phyloP scores from a whole-genome alignment of 2,888 invertebrate species.

The Allophyes oxyacanthae region DNA sequence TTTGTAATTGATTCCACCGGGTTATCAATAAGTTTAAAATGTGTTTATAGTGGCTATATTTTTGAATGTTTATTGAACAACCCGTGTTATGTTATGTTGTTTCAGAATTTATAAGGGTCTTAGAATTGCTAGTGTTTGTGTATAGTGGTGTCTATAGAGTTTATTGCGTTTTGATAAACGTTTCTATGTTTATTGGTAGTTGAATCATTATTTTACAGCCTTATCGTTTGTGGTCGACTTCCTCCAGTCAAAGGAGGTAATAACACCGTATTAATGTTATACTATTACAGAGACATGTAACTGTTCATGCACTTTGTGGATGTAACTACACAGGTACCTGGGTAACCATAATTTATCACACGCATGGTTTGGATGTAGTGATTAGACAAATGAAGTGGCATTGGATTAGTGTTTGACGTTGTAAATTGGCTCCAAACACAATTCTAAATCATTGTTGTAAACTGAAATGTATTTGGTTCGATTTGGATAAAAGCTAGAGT shows the following conservation, averaged over 20 bases:
- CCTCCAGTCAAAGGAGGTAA: slow-evolving; percentile 4
- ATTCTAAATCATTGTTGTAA: too few relatives aligned
- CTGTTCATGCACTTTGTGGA: slow-evolving; percentile 7
- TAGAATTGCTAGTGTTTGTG: slow-evolving; percentile 35
- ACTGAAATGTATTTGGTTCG: too few relatives aligned
- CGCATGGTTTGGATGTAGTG: neutral
- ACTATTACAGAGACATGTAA: slow-evolving; percentile 2
- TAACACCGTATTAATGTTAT: slow-evolving; percentile 14
- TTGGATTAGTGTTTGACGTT: too few relatives aligned
- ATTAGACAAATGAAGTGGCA: neutral
- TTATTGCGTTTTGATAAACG: slow-evolving; percentile 48
- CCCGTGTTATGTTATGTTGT: slow-evolving; percentile 33
- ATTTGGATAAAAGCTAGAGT: too few relatives aligned
- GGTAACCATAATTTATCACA: slow-evolving; percentile 5
- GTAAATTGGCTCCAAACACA: too few relatives aligned
- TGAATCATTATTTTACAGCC: slow-evolving; percentile 25
- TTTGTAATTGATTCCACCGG: slow-evolving; percentile 83
- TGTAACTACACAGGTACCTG: neutral
- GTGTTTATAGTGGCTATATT: slow-evolving; percentile 62
- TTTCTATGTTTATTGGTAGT: slow-evolving; percentile 36
- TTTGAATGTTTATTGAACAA: slow-evolving; percentile 52
- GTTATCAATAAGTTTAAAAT: slow-evolving; percentile 73
- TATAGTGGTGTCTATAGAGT: slow-evolving; percentile 21
- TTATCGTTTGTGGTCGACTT: slow-evolving; percentile 34
- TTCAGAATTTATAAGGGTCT: slow-evolving; percentile 30